Conservation (phyloP, 1,140 invertebrate species). For the Zophobas morio region DNA sequence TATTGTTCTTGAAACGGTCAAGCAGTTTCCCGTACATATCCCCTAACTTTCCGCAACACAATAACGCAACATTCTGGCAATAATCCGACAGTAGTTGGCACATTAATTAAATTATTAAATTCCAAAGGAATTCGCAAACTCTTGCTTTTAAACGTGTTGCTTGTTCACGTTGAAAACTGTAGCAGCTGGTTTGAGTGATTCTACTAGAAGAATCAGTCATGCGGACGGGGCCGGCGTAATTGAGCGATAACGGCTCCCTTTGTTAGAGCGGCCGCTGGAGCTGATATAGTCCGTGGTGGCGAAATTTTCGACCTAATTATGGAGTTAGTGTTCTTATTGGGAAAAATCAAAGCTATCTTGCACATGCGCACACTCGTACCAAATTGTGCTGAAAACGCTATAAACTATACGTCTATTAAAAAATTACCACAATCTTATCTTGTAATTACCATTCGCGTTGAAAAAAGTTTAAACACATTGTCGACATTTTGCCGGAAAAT, state of each 20-base stretch:
- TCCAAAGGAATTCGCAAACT: neutral
- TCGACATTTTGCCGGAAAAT: neutral
- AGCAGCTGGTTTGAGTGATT: constrained; percentile 42
- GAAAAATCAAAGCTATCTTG: too few relatives aligned
- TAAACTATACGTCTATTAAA: too few relatives aligned
- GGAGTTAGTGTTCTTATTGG: neutral
- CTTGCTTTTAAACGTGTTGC: neutral
- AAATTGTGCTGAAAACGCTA: too few relatives aligned
- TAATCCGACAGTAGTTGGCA: constrained; percentile 16
- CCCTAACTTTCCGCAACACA: constrained; percentile 2
- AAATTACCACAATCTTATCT: too few relatives aligned
- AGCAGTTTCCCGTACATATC: constrained; percentile 7
- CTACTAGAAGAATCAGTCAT: constrained; percentile 28
- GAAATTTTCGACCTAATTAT: constrained; percentile 34
- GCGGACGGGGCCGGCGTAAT: constrained; percentile 45
- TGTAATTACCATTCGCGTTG: too few relatives aligned
- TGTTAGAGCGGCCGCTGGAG: constrained; percentile 24
- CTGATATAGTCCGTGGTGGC: constrained; percentile 12
- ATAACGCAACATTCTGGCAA: constrained; percentile 12
- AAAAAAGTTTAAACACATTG: too few relatives aligned
- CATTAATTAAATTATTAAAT: constrained; percentile 34
- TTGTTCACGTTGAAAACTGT: constrained; percentile 11
- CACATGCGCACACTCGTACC: too few relatives aligned
- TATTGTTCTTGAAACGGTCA: constrained; percentile 32
- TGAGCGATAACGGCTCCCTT: constrained; percentile 47